Base-by-base conservation (phyloP, 1,140 invertebrate genomes). In the Ips typographus region DNA sequence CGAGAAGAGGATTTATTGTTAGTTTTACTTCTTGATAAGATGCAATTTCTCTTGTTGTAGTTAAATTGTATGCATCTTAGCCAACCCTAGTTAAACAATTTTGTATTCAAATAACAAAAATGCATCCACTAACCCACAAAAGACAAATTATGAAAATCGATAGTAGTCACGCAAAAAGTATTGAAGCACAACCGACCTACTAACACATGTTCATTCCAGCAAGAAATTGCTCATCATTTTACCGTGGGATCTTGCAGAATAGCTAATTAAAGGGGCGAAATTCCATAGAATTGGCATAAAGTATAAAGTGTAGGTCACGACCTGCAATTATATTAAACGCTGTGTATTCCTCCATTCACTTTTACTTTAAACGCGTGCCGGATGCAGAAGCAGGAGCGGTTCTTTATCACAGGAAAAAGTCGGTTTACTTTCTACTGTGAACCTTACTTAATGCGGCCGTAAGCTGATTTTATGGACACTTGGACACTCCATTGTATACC, bases 361-460 rank as follows among this genome's bases (percentile, higher is more conserved):
- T 65, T 65, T 65, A 65, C 63, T 65, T 65, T 43, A 65, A 56
- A 56, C 53, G 63, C 63, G 7, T 65, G 51, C 63, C 63, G 63
- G 63, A 65, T 65, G 53, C 63, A 65, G 42, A 65, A 65, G 52
- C 63, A 65, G 63, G 63, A 65, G 63, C 63, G 63, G 53, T 56
- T 65, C 63, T 56, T 65, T 42, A 44, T 57, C 40, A 38, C 53
- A 39, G 52, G 52, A 65, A 65, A 65, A 65, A 65, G 63, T 65
- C 52, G 63, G 52, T 65, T 65, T 65, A 65, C 63, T 65, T 65
- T 65, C 63, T 65, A 65, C 53, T 43, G 52, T 6, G 38, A 36
- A 65, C 63, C 22, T 65, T 65, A 64, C 39, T 62, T 39, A 64
- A 53, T 7, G 59, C 43, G 8, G 40, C 47, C 42, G 58, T 60